Evolutionary conservation across 2,797 vertebrate genomes (phyloP).

Genomic region (Coendou prehensilis): DNA sequence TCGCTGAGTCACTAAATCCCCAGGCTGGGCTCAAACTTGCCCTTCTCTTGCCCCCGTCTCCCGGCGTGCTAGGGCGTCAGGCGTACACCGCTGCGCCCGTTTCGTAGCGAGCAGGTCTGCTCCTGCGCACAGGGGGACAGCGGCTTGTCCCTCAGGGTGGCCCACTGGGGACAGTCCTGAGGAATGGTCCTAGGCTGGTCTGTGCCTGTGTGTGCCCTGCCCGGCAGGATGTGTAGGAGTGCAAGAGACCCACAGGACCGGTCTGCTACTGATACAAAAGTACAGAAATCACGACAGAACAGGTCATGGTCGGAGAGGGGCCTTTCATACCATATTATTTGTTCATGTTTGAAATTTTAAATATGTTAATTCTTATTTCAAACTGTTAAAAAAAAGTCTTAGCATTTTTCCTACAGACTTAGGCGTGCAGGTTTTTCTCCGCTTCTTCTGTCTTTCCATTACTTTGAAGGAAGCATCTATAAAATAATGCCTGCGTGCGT

Average conservation of each 20-base stretch:
- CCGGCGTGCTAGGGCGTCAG: not conserved
- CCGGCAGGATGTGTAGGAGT: not conserved
- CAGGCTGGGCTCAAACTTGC: not conserved
- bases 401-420: not conserved
- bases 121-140: not conserved
- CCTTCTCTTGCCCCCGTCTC: not conserved
- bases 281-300: not conserved
- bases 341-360: slow-evolving; percentile 12
- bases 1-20: not conserved
- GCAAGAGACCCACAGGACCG: not conserved
- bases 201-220: not conserved
- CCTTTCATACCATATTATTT: not conserved
- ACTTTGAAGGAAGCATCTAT: not conserved
- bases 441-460: not conserved
- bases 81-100: not conserved
- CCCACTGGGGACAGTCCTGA: not conserved
- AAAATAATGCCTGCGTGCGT: not conserved
- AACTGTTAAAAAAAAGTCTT: not conserved
- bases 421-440: not conserved
- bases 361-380: not conserved
- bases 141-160: not conserved
- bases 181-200: not conserved
- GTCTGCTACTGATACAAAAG: not conserved
- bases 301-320: not conserved
- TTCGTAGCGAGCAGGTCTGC: not conserved